Evolutionary conservation across 2,888 invertebrate genomes (phyloP), one percentile per base, ranked within the genome.

Genomic region (Trisateles emortualis): DNA sequence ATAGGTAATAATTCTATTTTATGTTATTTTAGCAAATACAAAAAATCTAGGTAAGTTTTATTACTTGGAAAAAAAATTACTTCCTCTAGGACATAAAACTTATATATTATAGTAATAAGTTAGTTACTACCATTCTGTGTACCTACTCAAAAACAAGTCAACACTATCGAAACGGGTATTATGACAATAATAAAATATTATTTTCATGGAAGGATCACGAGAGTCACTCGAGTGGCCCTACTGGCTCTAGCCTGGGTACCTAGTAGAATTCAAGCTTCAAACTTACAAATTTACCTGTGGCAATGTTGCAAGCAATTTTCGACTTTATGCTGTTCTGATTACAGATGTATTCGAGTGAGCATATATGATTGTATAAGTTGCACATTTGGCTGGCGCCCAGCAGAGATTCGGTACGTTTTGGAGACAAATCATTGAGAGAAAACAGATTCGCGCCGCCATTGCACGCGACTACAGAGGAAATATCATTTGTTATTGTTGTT

Each of bases 361-460:
- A 48, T 35, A 41, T 44, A 64, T 55, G 26, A 66, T 79, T 70
- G 85, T 78, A 72, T 68, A 77, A 72, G 77, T 80, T 86, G 84
- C 82, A 86, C 88, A 88, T 91, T 91, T 92, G 92, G 91, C 91
- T 85, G 77, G 54, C 76, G 73, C 86, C 92, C 92, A 90, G 86
- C 83, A 72, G 83, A 89, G 89, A 90, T 89, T 90, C 79, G 76
- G 85, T 84, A 79, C 85, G 85, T 84, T 85, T 84, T 76, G 79
- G 83, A 88, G 91, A 91, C 91, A 92, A 91, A 91, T 92, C 90
- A 88, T 88, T 86, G 90, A 81, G 84, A 85, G 88, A 88, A 88
- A 90, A 90, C 91, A 90, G 89, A 89, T 90, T 91, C 86, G 81
- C 83, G 80, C 85, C 79, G 75, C 87, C 83, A 85, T 87, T 86